Evolutionary conservation across 2,888 invertebrate species (phyloP), one percentile per base, ranked within the genome.

Genomic region (Mythimna ferrago): DNA sequence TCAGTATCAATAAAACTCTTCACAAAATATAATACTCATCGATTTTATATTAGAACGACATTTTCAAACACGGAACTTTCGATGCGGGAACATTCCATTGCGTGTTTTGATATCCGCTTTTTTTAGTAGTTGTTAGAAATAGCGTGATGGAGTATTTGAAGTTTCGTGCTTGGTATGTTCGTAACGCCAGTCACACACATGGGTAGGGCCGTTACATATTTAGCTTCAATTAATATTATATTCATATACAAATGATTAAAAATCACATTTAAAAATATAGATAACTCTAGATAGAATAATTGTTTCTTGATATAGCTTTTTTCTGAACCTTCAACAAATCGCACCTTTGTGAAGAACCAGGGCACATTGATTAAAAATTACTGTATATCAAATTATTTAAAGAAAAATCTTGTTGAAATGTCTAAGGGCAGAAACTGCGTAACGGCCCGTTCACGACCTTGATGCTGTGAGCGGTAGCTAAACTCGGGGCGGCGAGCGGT

Each of bases 21-120:
- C 76, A 82, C 61, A 71, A 84, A 76, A 51, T 78, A 73, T 72
- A 84, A 82, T 83, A 83, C 85, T 82, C 83, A 79, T 76, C 48
- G 54, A 73, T 68, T 63, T 65, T 76, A 21, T 66, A 48, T 61
- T 53, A 38, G 5, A 61, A 26, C 57, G 80, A 67, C 56, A 57
- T 26, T 66, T 54, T 53, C 73, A 69, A 61, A 56, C 81, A 77
- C 84, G 84, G 66, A 71, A 76, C 68, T 80, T 70, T 72, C n/a
- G n/a, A 71, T 61, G 44, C 57, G 21, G 56, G 1, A 53, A 83
- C 71, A 81, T 83, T 80, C 83, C 80, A 80, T 83, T 83, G 66
- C 83, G 71, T 80, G 57, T 78, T 78, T 80, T 82, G 63, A 64
- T 78, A 78, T 69, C 58, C 66, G 80, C 83, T 81, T 81, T 66